phyloP scores from a whole-genome alignment of 2,113 vertebrate genomes.

The Castor canadensis region DNA sequence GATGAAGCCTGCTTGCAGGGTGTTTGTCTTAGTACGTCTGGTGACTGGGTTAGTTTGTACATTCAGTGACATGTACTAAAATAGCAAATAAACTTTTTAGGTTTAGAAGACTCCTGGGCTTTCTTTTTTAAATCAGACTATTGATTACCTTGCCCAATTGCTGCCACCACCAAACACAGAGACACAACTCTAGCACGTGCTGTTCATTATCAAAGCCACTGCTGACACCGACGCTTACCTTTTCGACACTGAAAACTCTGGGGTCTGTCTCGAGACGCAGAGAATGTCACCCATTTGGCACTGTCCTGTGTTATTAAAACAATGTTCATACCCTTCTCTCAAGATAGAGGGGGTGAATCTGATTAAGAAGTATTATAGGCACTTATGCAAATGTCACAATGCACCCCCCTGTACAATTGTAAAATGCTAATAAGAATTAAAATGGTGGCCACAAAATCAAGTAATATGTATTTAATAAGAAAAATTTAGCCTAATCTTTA shows the following conservation, averaged over 20 bases:
- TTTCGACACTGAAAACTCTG: slow-evolving; percentile 35
- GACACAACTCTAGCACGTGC: slow-evolving; percentile 4
- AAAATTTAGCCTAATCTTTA: no score
- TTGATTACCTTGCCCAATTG: slow-evolving; percentile 76
- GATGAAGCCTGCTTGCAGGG: slow-evolving; percentile 68
- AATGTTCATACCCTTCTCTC: neutral
- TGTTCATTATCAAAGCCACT: slow-evolving; percentile 78
- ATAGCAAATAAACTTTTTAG: slow-evolving; percentile 84
- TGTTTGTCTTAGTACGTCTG: slow-evolving; percentile 77
- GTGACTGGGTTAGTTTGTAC: slow-evolving; percentile 66
- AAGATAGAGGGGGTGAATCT: no score
- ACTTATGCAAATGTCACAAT: no score
- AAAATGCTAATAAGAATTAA: no score
- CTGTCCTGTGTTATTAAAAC: slow-evolving; percentile 17
- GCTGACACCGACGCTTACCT: slow-evolving; percentile 68
- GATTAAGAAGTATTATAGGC: no score
- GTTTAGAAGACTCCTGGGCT: slow-evolving; percentile 81
- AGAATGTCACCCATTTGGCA: slow-evolving; percentile 42
- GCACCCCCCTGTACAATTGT: no score
- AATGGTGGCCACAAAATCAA: no score
- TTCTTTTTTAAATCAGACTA: slow-evolving; percentile 84
- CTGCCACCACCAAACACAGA: slow-evolving; percentile 11
- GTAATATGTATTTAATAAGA: no score
- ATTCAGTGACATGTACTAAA: slow-evolving; percentile 79
- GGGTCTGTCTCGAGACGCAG: slow-evolving; percentile 1